Evolutionary conservation across 64 coral and sea anemone genomes (phyloP), one percentile per base, ranked within the genome.

Genomic region (Platygyra sinensis): DNA sequence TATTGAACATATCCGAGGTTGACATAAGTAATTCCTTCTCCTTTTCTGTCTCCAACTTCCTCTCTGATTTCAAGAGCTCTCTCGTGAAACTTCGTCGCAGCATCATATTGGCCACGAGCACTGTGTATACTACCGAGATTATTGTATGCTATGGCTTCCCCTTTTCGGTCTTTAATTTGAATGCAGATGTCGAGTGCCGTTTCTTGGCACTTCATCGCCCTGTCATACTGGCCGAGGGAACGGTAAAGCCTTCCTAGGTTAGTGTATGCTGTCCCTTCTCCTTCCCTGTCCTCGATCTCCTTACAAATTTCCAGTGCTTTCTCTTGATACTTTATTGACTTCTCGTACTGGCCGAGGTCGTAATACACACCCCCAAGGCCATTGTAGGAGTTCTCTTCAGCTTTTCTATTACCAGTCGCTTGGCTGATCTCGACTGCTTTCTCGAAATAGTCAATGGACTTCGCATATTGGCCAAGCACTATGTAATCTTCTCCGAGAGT

Each of bases 201-300:
- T 88, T 76, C 54, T 62, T 88, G 86, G 19, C 19, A 88, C 52
- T 16, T 29, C 16, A 29, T 76, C 14, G 86, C 86, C 1, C 27
- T 17, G 0, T n/a, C 16, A 61, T 88, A 72, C 5, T 76, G 20
- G 28, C 72, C 86, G 4, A 88, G 18, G 24, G 13, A 27, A 62
- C 73, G 52, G 31, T 61, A 76, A 17, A 62, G 6, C 39, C 86
- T 28, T 62, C 55, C 73, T 38, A 46, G 36, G 32, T 77, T 77
- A 13, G 30, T 83, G 31, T 57, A 38, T 15, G 59, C 64, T 64
- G 60, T 62, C 0, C 18, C 32, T 67, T 33, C 54, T 33, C 18
- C 80, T 29, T 27, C 25, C 32, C 54, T 33, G 80, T 64, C 80
- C 4, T 62, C 57, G 11, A 83, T 64, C 10, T 60, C 80, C 19